phyloP scores from a whole-genome alignment of 2,888 invertebrate species.

The Deilephila elpenor region DNA sequence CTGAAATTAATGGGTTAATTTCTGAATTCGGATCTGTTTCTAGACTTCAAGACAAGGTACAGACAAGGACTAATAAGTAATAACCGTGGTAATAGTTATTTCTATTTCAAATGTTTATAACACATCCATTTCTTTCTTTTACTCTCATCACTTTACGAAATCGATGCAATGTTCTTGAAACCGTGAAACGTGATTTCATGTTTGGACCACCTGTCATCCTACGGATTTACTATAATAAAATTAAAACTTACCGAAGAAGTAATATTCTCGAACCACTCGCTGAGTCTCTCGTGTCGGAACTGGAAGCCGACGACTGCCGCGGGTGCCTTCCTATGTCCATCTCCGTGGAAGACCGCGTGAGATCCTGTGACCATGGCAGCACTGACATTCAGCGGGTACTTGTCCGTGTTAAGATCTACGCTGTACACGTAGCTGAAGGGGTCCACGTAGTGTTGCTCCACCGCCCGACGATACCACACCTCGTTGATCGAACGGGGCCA shows the following conservation, averaged over 20 bases:
- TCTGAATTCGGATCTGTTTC: no score
- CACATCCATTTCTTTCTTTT: no score
- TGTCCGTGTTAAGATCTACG: constrained; percentile 70
- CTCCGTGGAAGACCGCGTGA: constrained; percentile 90
- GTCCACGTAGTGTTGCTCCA: constrained; percentile 92
- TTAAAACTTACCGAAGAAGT: constrained; percentile 87
- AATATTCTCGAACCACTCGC: constrained; percentile 91
- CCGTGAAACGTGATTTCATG: no score
- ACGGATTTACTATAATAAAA: background rate
- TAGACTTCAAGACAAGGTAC: no score
- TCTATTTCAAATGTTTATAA: no score
- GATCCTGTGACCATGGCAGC: constrained; percentile 92
- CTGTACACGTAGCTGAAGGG: constrained; percentile 92
- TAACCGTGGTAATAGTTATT: no score
- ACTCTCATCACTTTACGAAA: no score
- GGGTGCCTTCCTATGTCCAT: constrained; percentile 85
- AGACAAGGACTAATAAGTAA: no score
- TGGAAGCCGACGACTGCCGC: constrained; percentile 91
- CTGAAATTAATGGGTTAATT: constrained; percentile 53
- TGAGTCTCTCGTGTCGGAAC: constrained; percentile 91
- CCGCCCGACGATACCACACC: constrained; percentile 94
- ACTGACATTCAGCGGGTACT: constrained; percentile 83
- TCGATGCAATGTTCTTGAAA: no score
- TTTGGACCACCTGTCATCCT: no score
- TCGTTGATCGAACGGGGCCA: constrained; percentile 93